phyloP scores from a whole-genome alignment of 2,888 invertebrate species.

The Thymelicus sylvestris region DNA sequence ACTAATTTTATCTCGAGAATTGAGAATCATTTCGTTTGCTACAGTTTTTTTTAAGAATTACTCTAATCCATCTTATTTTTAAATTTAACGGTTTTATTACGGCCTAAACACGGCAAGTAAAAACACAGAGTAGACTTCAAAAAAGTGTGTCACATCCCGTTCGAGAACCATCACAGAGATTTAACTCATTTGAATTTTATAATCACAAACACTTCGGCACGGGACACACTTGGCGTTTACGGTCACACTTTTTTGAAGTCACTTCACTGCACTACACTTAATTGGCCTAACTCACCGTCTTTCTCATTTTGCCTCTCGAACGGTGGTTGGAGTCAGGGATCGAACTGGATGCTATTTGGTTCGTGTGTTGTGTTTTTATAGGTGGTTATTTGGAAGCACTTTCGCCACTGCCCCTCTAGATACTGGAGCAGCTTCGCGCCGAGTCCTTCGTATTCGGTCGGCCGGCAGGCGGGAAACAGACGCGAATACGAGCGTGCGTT shows the following conservation, averaged over 20 bases:
- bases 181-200: constrained; percentile 31
- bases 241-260: constrained; percentile 76
- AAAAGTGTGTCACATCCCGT: constrained; percentile 69
- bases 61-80: neutral
- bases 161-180: constrained; percentile 39
- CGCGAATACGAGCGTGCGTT: constrained; percentile 72
- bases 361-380: constrained; percentile 80
- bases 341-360: constrained; percentile 75
- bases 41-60: neutral
- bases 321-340: constrained; percentile 78
- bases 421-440: constrained; percentile 58
- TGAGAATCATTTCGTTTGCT: too few species aligned
- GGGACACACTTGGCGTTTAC: constrained; percentile 54
- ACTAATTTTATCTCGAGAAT: too few species aligned
- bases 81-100: neutral
- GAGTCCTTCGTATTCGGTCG: constrained; percentile 76
- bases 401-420: constrained; percentile 79
- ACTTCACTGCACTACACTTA: constrained; percentile 57
- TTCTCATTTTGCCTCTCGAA: constrained; percentile 81
- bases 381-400: constrained; percentile 81
- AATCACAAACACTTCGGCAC: constrained; percentile 52
- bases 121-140: constrained; percentile 67
- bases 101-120: neutral
- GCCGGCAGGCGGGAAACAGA: constrained; percentile 62
- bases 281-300: constrained; percentile 72